Conservation (phyloP, 1,140 invertebrate genomes). For the Drosophila kepulauana region DNA sequence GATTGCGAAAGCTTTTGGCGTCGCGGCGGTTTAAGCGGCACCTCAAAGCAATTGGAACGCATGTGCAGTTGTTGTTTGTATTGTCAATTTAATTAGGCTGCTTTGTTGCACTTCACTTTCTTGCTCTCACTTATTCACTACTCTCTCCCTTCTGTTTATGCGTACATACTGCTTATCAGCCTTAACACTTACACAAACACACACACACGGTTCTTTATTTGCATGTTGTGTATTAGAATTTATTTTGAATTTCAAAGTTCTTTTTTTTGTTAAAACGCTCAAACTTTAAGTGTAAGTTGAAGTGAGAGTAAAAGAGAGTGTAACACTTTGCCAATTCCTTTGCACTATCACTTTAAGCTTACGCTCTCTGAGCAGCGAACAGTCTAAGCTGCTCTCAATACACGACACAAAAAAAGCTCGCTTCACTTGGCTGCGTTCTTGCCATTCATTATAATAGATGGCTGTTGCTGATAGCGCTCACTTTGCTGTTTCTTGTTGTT, state of each 20-base stretch:
- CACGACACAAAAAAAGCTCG: slow-evolving; percentile 5
- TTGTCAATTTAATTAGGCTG: background rate
- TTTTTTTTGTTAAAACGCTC: background rate
- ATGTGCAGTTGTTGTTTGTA: slow-evolving; percentile 49
- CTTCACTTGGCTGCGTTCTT: slow-evolving; percentile 17
- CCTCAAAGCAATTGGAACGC: slow-evolving; percentile 50
- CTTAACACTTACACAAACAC: background rate
- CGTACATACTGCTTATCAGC: slow-evolving; percentile 9
- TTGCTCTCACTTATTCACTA: slow-evolving; percentile 3
- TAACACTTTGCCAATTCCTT: background rate
- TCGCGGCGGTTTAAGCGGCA: slow-evolving; percentile 62
- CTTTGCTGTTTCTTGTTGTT: background rate
- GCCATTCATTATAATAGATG: slow-evolving; percentile 25
- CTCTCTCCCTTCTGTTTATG: background rate
- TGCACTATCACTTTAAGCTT: background rate
- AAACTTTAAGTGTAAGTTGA: background rate
- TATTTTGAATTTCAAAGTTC: slow-evolving; percentile 32
- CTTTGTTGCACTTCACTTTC: background rate
- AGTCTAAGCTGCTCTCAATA: slow-evolving; percentile 4
- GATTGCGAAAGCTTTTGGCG: slow-evolving; percentile 26
- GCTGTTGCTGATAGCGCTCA: slow-evolving; percentile 14
- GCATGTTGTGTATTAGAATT: slow-evolving; percentile 7
- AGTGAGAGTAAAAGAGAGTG: background rate
- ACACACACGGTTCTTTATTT: background rate
- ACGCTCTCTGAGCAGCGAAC: background rate